Evolutionary conservation across 1,140 invertebrate genomes (phyloP), one percentile per base, ranked within the genome.

Genomic region (Andricus grossulariae): DNA sequence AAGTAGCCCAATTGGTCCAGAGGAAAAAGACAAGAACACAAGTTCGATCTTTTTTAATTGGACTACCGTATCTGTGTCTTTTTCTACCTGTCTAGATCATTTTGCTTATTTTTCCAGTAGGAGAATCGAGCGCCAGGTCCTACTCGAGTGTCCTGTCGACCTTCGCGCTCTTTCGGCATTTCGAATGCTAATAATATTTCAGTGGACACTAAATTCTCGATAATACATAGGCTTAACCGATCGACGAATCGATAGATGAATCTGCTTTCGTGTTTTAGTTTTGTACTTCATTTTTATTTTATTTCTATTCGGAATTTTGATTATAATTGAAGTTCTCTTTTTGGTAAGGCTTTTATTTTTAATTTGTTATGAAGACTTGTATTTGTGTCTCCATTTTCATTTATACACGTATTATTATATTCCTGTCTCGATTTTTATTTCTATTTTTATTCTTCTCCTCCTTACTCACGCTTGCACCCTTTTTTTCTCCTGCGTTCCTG

Each of bases 211-310:
- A 54, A 54, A 54, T 54, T 54, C 8, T 18, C 52, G 52, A 54
- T 54, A 54, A 54, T 54, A 54, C 52, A 54, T 54, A 54, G 52
- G 52, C 52, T 54, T 54, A 54, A 54, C n/a, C 52, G 52, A 54
- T 54, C 52, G 16, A 54, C 8, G n/a, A n/a, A n/a, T 54, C 18
- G 52, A 54, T 54, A 54, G 52, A 54, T n/a, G n/a, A 54, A 54
- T n/a, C 52, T 54, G 0, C 18, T 54, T 54, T 54, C 52, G 18
- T 54, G 16, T 18, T 54, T 18, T 52, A 45, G 39, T 45, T 45
- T 45, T 45, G 8, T 45, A 45, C 39, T 45, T 45, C 1, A 45
- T 45, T 45, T 45, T 10, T 45, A 45, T 45, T 45, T 45, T 45
- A 45, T 45, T 45, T 45, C 7, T 45, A 45, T 45, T 45, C 10